phyloP scores from a whole-genome alignment of 1,140 invertebrate genomes.

The Polypedilum vanderplanki region DNA sequence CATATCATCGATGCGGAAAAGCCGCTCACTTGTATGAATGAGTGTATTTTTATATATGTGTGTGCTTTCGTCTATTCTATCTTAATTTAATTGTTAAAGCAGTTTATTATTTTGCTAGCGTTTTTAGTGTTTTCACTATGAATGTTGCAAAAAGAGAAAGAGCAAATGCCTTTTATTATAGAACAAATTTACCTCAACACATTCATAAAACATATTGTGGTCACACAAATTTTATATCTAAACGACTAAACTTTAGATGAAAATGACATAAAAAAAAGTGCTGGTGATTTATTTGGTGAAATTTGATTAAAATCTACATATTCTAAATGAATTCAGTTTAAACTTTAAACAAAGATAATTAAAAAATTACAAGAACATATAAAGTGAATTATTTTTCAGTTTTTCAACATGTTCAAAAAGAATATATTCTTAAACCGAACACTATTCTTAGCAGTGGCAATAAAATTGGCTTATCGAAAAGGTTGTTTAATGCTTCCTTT shows the following conservation, averaged over 20 bases:
- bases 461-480: not conserved
- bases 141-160: too few relatives aligned
- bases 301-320: too few relatives aligned
- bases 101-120: not conserved
- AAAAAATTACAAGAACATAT: not conserved
- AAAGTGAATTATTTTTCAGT: not conserved
- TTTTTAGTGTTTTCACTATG: too few relatives aligned
- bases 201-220: too few relatives aligned
- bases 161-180: too few relatives aligned
- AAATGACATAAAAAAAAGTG: too few relatives aligned
- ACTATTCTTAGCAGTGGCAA: not conserved
- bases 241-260: too few relatives aligned
- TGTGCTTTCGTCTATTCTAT: not conserved
- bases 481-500: not conserved
- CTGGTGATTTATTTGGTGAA: too few relatives aligned
- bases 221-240: too few relatives aligned
- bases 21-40: not conserved
- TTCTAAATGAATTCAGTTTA: too few relatives aligned
- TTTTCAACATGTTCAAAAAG: not conserved
- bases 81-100: constrained; percentile 7
- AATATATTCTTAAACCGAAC: not conserved
- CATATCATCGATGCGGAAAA: constrained; percentile 11
- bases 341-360: too few relatives aligned
- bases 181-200: too few relatives aligned
- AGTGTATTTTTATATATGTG: not conserved